Evolutionary conservation across 2,888 invertebrate species (phyloP).

Genomic region (Miltochrista miniata): DNA sequence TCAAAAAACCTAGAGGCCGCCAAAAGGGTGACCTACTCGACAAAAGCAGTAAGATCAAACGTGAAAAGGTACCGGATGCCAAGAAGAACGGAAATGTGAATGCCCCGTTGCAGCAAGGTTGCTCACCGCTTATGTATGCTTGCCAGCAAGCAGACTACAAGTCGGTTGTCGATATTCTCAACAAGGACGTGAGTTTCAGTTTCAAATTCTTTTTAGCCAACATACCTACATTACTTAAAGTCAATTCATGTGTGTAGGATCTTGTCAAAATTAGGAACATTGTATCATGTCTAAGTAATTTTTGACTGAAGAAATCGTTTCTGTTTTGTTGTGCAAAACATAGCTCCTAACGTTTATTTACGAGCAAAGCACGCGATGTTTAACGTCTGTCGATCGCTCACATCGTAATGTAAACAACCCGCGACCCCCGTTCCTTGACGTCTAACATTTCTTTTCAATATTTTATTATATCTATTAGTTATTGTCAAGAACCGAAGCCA

Average conservation of each 20-base stretch:
- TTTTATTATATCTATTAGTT: slow-evolving; percentile 18
- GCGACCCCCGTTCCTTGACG: slow-evolving; percentile 14
- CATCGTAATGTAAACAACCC: slow-evolving; percentile 59
- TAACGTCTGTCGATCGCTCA: slow-evolving; percentile 45
- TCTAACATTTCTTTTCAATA: slow-evolving; percentile 25
- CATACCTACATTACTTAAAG: too few relatives aligned
- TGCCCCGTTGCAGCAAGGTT: slow-evolving; percentile 85
- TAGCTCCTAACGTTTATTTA: slow-evolving; percentile 41
- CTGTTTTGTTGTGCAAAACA: slow-evolving; percentile 46
- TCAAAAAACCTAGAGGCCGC: slow-evolving; percentile 70
- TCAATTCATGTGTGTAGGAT: too few relatives aligned
- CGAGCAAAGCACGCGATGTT: slow-evolving; percentile 64
- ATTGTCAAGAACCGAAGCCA: slow-evolving; percentile 9
- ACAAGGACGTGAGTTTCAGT: slow-evolving; percentile 87
- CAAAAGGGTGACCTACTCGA: slow-evolving; percentile 71
- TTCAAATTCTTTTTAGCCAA: slow-evolving; percentile 2
- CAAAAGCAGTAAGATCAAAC: slow-evolving; percentile 75
- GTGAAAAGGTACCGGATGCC: slow-evolving; percentile 67
- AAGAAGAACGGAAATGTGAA: slow-evolving; percentile 66
- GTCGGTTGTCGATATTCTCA: slow-evolving; percentile 89
- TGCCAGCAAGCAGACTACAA: slow-evolving; percentile 94
- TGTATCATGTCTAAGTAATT: too few relatives aligned
- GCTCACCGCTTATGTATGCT: slow-evolving; percentile 95
- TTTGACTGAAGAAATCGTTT: not conserved
- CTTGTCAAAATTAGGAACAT: too few relatives aligned